phyloP scores from a whole-genome alignment of 2,888 invertebrate genomes.

The Aporophyla nigra region DNA sequence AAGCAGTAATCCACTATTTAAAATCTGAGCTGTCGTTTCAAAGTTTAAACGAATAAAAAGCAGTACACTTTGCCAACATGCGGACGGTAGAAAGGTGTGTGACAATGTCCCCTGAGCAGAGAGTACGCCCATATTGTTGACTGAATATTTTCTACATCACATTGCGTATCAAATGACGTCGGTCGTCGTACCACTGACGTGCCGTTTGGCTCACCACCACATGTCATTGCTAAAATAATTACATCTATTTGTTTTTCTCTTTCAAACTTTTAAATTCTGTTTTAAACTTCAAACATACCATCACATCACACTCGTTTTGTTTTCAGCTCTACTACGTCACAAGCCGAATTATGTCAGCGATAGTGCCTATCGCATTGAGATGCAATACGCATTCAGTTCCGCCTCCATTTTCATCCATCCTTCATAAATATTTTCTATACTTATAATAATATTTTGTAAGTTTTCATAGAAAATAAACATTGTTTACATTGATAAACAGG shows the following conservation, averaged over 20 bases:
- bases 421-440: conserved; percentile 21
- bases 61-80: conserved; percentile 54
- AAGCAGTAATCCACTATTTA: conserved; percentile 20
- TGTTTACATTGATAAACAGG: conserved; percentile 61
- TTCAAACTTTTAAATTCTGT: conserved; percentile 49
- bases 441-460: background rate
- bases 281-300: conserved; percentile 42
- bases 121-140: conserved; percentile 65
- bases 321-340: conserved; percentile 36
- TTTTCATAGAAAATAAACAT: conserved; percentile 52
- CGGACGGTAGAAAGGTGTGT: conserved; percentile 57
- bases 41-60: conserved; percentile 26
- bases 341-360: conserved; percentile 40
- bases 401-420: conserved; percentile 19
- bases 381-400: conserved; percentile 34
- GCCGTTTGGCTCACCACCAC: conserved; percentile 55
- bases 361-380: conserved; percentile 36
- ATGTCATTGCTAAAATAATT: conserved; percentile 63
- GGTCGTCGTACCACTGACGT: conserved; percentile 61
- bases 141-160: conserved; percentile 63
- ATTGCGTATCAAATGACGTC: conserved; percentile 65
- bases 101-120: conserved; percentile 59
- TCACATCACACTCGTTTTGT: conserved; percentile 42
- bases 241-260: conserved; percentile 61
- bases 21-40: conserved; percentile 18